phyloP scores from a whole-genome alignment of 2,888 invertebrate species.

The Heteromurus nitidus region DNA sequence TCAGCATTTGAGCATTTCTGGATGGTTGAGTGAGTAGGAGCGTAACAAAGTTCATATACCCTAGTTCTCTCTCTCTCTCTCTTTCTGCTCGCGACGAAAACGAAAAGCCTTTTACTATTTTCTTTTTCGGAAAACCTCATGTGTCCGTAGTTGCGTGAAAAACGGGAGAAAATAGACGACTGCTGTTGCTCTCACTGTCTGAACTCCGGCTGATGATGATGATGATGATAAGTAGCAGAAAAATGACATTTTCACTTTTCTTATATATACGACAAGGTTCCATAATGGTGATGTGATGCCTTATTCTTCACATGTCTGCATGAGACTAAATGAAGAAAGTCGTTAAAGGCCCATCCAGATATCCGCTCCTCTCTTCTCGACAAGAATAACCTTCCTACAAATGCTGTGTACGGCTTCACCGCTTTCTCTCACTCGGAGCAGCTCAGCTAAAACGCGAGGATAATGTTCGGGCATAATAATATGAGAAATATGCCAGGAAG shows the following conservation, averaged over 20 bases:
- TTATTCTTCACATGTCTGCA: conserved; percentile 25
- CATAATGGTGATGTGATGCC: conserved; percentile 32
- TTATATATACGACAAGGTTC: conserved; percentile 30
- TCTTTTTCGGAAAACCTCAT: no score
- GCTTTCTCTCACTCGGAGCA: not conserved
- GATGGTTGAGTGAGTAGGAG: conserved; percentile 4
- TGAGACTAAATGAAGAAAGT: conserved; percentile 18
- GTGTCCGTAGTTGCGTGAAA: no score
- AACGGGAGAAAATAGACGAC: conserved; percentile 7
- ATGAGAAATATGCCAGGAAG: not conserved
- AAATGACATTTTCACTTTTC: conserved; percentile 48
- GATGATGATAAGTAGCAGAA: conserved; percentile 38
- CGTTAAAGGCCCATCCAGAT: conserved; percentile 28
- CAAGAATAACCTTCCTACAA: not conserved
- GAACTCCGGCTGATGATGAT: conserved; percentile 2
- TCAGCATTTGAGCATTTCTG: conserved; percentile 19
- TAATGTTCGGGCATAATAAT: not conserved
- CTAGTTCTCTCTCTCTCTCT: no score
- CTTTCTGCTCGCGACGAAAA: no score
- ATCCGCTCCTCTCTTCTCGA: not conserved
- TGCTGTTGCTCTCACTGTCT: conserved; percentile 22
- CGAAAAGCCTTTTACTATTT: no score
- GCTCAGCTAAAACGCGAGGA: not conserved
- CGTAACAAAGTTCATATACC: conserved; percentile 1
- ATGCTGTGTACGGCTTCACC: not conserved